Percentiles rank a stretch among this genome's conserved stretches.
Conservation (phyloP, 2,888 invertebrate genomes). For the Polietes domitor region DNA sequence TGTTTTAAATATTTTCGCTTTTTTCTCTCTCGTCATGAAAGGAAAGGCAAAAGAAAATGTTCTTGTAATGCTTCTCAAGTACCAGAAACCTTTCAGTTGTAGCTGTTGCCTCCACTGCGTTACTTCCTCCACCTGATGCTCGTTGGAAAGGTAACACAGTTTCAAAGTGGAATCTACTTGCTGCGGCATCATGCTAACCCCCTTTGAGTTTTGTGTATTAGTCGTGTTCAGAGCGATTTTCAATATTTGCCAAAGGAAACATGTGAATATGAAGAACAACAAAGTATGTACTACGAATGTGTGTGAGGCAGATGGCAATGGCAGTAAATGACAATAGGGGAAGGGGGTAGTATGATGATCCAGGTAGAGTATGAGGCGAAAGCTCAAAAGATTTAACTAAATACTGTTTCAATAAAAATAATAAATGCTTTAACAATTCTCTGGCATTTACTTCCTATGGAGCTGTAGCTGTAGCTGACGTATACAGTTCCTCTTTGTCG, state of each 20-base stretch:
- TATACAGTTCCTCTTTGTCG: background rate
- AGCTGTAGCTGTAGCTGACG: background rate
- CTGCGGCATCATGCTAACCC: background rate
- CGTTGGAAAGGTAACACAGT: background rate
- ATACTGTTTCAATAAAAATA: conserved; percentile 34
- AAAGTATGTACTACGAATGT: conserved; percentile 9
- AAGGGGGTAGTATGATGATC: background rate
- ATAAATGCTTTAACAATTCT: conserved; percentile 46
- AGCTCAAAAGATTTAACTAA: conserved; percentile 39
- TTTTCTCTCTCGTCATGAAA: background rate
- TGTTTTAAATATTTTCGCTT: background rate
- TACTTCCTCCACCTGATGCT: background rate
- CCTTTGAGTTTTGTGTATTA: background rate
- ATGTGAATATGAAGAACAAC: conserved; percentile 14
- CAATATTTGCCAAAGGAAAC: conserved; percentile 16
- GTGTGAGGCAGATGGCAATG: too few relatives aligned
- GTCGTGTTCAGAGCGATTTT: background rate
- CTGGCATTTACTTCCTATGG: background rate
- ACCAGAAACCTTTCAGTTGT: background rate
- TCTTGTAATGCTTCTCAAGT: conserved; percentile 8
- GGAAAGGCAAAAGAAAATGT: background rate
- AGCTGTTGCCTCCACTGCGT: background rate
- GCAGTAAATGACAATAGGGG: background rate
- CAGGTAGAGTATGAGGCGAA: background rate
- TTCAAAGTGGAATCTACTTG: conserved; percentile 5